These are phyloP conservation scores for Cabera pusaria DNA, from an alignment of 2,888 invertebrate species.

Conservation along the genomic window DNA sequence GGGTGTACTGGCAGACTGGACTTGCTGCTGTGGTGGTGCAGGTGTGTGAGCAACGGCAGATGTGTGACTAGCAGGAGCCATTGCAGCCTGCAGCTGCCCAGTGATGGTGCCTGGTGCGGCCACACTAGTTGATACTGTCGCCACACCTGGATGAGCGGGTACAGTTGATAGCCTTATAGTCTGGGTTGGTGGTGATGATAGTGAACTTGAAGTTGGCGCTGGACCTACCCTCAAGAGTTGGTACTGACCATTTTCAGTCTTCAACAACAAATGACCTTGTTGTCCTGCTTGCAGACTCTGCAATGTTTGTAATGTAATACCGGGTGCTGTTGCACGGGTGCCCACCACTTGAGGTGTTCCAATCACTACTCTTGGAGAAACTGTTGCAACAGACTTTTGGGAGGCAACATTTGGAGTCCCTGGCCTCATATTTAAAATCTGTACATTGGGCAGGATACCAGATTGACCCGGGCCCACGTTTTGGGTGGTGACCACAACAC, in stretches of 20 bases:
- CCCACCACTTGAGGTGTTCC: constrained; percentile 92
- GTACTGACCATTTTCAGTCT: constrained; percentile 98
- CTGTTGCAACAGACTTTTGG: constrained; percentile 90
- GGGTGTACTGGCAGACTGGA: constrained; percentile 26
- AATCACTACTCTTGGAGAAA: constrained; percentile 92
- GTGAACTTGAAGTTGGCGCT: constrained; percentile 67
- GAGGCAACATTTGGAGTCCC: constrained; percentile 86
- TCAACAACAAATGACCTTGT: constrained; percentile 94
- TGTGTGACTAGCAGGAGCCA: constrained; percentile 46
- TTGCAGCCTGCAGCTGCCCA: constrained; percentile 48
- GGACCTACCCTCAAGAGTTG: constrained; percentile 95
- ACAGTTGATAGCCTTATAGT: constrained; percentile 94
- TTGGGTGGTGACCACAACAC: constrained; percentile 83
- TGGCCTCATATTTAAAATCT: constrained; percentile 93
- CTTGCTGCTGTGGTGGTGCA: constrained; percentile 26
- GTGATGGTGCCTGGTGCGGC: constrained; percentile 57
- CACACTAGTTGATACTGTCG: constrained; percentile 69
- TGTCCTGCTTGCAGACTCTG: constrained; percentile 94
- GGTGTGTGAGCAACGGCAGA: constrained; percentile 34
- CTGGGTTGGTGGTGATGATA: constrained; percentile 85
- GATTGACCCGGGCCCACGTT: constrained; percentile 85
- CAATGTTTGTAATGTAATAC: constrained; percentile 93
- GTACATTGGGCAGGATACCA: constrained; percentile 88
- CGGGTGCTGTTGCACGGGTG: constrained; percentile 91
- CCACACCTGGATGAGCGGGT: constrained; percentile 84